Conservation (phyloP, 2,113 vertebrate species). For the Nyctereutes procyonoides region DNA sequence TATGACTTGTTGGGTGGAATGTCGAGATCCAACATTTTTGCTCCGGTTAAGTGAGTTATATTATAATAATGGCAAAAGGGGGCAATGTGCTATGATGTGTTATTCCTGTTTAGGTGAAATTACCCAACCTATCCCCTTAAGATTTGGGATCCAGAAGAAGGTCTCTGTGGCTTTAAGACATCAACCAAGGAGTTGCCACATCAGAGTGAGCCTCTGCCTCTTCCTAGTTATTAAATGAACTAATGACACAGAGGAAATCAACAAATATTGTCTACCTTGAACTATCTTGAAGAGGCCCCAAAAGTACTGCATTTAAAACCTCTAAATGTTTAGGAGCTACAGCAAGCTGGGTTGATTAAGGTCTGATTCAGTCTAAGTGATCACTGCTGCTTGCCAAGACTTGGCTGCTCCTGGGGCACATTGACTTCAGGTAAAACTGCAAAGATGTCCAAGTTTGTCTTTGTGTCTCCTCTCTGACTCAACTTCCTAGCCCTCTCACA, state of each 20-base stretch:
- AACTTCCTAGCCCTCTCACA: neutral
- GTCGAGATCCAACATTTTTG: neutral
- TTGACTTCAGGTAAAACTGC: neutral
- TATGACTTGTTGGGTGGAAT: neutral
- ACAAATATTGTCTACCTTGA: neutral
- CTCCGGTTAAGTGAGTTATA: neutral
- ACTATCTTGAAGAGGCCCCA: neutral
- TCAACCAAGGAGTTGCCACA: neutral
- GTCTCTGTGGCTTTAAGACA: neutral
- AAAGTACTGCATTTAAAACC: neutral
- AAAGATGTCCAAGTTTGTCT: neutral
- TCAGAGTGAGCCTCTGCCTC: neutral
- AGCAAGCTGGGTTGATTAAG: neutral
- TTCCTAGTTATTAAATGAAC: neutral
- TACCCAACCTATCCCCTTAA: neutral
- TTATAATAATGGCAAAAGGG: neutral
- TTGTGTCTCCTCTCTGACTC: neutral
- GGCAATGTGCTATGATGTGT: neutral
- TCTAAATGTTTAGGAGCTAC: neutral
- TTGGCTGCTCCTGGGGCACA: neutral
- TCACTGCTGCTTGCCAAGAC: neutral
- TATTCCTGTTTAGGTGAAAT: neutral
- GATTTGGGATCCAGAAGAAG: neutral
- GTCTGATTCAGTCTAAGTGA: neutral
- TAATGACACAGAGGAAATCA: neutral